phyloP scores from a whole-genome alignment of 1,140 invertebrate species.

The Lepidurus apus region DNA sequence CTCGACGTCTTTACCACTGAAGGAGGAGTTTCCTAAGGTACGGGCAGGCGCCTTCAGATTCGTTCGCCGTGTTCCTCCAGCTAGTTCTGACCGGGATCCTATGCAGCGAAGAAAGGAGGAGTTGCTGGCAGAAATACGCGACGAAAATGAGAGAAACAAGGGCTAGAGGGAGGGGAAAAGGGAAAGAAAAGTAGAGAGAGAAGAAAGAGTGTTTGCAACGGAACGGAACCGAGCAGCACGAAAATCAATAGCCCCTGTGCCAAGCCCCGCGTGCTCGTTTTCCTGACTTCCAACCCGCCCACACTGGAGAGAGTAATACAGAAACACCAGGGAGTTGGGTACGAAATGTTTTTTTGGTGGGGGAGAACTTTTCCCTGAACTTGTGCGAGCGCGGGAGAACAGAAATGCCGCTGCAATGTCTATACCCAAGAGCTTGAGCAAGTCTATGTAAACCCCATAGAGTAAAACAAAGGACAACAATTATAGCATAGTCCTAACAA shows the following conservation, averaged over 20 bases:
- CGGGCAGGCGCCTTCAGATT: background rate
- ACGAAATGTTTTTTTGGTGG: background rate
- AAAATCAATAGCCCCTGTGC: conserved; percentile 21
- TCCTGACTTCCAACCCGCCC: conserved; percentile 9
- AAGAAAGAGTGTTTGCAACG: background rate
- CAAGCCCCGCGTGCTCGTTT: background rate
- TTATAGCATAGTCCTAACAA: background rate
- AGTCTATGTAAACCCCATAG: background rate
- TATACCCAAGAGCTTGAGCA: too few species aligned
- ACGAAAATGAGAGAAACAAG: background rate
- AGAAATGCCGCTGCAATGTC: too few species aligned
- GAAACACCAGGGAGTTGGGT: background rate
- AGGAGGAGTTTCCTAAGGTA: background rate
- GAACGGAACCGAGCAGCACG: background rate
- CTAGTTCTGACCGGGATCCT: background rate
- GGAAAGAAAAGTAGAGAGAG: background rate
- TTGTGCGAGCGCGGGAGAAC: too few species aligned
- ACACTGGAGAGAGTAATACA: background rate
- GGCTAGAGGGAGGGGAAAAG: background rate
- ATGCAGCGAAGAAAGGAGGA: conserved; percentile 18
- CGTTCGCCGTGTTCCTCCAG: background rate
- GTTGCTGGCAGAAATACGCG: background rate
- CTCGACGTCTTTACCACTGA: background rate
- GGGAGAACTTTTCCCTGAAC: too few species aligned
- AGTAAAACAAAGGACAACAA: background rate